Base-by-base conservation (phyloP, 2,113 vertebrate genomes). In the Echinops telfairi region DNA sequence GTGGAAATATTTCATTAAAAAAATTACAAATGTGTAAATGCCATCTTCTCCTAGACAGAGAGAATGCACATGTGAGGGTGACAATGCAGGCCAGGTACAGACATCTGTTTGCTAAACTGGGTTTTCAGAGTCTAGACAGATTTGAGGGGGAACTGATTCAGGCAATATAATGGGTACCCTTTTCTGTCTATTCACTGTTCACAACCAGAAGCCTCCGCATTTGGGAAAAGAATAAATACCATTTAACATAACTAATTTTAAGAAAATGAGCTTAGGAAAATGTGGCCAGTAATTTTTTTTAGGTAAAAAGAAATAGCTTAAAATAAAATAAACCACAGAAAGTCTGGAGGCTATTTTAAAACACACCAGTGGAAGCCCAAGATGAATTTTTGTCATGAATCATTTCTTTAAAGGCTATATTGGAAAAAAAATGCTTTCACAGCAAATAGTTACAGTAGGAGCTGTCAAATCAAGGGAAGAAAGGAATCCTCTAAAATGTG, bases 261-360 rank as follows among this genome's bases (percentile, higher is more conserved):
- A 57, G 62, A 90, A 58, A 89, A 23, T 53, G 27, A 78, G 79
- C 57, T 86, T 86, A 90, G 71, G 25, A 94, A 95, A 95, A 95
- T 93, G 19, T 81, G 66, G 84, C 22, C 38, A 76, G 43, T 92
- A 86, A 86, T 80, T 17, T n/a, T 53, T 53, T 53, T 53, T 20
- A 22, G 14, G 83, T 58, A 91, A 70, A 84, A 87, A 93, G 36
- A 19, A 95, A 78, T 89, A 76, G 36, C 92, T 96, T 85, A 80
- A 96, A 95, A 92, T 93, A 91, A 95, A 95, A 80, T 75, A 91
- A 96, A 86, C 90, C 88, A 92, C 93, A 92, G 57, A 91, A 81
- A 27, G 60, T 83, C 96, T 97, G 92, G 92, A 90, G 89, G 89
- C 80, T 95, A 92, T 95, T 96, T 97, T 95, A 95, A 92, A 95